These are phyloP conservation scores for Ephydatia muelleri DNA, from an alignment of 37 sponge, comb jelly and placozoan genomes.

Conservation along the genomic window DNA sequence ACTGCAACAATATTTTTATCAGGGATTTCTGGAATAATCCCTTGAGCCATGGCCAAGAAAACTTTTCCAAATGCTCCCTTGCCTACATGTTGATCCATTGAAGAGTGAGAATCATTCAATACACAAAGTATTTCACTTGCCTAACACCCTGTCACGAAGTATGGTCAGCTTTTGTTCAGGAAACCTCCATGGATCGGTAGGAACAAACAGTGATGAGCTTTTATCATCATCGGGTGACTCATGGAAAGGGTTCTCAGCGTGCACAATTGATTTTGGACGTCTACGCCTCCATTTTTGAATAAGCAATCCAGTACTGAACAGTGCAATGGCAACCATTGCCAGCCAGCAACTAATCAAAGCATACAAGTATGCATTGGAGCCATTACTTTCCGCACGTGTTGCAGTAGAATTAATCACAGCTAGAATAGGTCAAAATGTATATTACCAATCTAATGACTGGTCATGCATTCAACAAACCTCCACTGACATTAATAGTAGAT, in stretches of 20 bases:
- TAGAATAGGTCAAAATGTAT: not conserved
- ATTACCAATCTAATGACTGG: too few relatives aligned
- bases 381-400: not conserved
- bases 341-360: not conserved
- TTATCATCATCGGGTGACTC: not conserved
- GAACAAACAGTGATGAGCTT: not conserved
- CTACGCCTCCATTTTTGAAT: not conserved
- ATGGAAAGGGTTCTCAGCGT: not conserved
- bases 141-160: not conserved
- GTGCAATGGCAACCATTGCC: not conserved
- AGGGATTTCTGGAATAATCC: constrained; percentile 21
- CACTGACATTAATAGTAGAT: not conserved
- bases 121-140: too few relatives aligned
- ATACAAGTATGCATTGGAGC: not conserved
- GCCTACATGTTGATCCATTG: constrained; percentile 6
- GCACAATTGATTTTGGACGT: not conserved
- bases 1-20: constrained; percentile 42
- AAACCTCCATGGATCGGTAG: not conserved
- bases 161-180: not conserved
- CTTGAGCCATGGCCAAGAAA: constrained; percentile 30
- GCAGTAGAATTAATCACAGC: not conserved
- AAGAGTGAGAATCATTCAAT: too few relatives aligned
- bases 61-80: constrained; percentile 51
- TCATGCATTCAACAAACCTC: not conserved
- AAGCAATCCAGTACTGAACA: not conserved